Evolutionary conservation across 2,113 vertebrate genomes (phyloP), one percentile per base, ranked within the genome.

Genomic region (Poeciliopsis prolifica): DNA sequence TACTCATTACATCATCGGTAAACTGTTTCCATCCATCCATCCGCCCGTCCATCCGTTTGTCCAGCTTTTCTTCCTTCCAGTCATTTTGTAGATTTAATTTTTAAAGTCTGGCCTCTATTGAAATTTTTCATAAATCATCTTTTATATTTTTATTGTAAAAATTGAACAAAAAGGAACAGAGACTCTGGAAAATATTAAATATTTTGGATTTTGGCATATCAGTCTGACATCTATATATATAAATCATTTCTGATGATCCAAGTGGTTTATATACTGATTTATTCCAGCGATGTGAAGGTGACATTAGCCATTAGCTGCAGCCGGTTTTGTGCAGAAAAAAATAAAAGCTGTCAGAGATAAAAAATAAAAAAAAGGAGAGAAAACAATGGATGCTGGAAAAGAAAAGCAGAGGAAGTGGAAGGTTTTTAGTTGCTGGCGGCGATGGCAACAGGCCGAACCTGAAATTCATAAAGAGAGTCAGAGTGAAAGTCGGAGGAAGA

Each of bases 321-420:
- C 67, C 28, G 2, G 67, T 10, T 58, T 58, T 58, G 8, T 58
- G 67, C 5, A 54, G 4, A 33, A 29, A 77, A 29, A 5, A 29
- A 44, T n/a, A 29, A 77, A n/a, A 3, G 58, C 44, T 48, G 3
- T 62, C 22, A 61, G 14, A 61, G 31, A 37, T 75, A 28, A 28
- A 28, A 28, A 28, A 28, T 1, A 28, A 0, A 67, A 42, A 68
- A n/a, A 42, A 61, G 37, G 24, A 61, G 14, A 51, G 65, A 63
- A 51, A 64, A 15, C 71, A 58, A 24, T 64, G 44, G 68, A 67
- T 33, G 75, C 40, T 26, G 51, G 35, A n/a, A 68, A 13, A 70
- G 54, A 51, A 63, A n/a, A 24, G 44, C 19, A 35, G 64, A 26
- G n/a, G 35, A 66, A 64, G 31, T 74, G 37, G 71, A 29, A 77